These are phyloP conservation scores for Cynodonichthys magdalenae DNA, from an alignment of 2,797 vertebrate species.

Conservation along the genomic window DNA sequence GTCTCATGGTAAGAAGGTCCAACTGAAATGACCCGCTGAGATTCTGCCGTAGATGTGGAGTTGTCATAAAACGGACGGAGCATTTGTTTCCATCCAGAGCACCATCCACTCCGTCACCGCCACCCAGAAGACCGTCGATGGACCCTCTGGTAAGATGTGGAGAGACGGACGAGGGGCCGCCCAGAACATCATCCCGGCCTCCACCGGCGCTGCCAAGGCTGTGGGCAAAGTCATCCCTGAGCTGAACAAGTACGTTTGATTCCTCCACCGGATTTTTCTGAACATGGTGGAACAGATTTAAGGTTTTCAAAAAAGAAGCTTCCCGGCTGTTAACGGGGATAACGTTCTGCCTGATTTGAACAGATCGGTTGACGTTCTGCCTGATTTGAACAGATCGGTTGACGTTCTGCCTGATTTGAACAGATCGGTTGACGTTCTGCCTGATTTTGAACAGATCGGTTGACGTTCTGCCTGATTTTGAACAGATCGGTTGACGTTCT, in stretches of 20 bases:
- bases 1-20: slow-evolving; percentile 88
- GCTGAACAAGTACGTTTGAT: slow-evolving; percentile 87
- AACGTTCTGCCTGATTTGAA: too few species aligned
- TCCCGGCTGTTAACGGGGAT: too few species aligned
- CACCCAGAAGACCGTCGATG: slow-evolving; percentile 97
- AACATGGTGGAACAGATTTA: too few species aligned
- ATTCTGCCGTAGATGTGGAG: background rate
- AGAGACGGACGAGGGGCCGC: slow-evolving; percentile 92
- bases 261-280: background rate
- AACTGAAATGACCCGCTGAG: too few species aligned
- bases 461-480: too few species aligned
- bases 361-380: too few species aligned
- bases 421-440: too few species aligned
- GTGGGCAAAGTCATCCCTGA: slow-evolving; percentile 98
- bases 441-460: too few species aligned
- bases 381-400: too few species aligned
- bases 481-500: too few species aligned
- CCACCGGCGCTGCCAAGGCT: slow-evolving; percentile 97
- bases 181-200: slow-evolving; percentile 98
- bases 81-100: slow-evolving; percentile 78
- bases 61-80: background rate
- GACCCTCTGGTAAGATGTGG: slow-evolving; percentile 96
- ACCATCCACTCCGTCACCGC: slow-evolving; percentile 96
- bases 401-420: too few species aligned
- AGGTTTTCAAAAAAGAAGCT: background rate